Evolutionary conservation across 2,888 invertebrate genomes (phyloP).

Genomic region (Hipparchia sbordonii): DNA sequence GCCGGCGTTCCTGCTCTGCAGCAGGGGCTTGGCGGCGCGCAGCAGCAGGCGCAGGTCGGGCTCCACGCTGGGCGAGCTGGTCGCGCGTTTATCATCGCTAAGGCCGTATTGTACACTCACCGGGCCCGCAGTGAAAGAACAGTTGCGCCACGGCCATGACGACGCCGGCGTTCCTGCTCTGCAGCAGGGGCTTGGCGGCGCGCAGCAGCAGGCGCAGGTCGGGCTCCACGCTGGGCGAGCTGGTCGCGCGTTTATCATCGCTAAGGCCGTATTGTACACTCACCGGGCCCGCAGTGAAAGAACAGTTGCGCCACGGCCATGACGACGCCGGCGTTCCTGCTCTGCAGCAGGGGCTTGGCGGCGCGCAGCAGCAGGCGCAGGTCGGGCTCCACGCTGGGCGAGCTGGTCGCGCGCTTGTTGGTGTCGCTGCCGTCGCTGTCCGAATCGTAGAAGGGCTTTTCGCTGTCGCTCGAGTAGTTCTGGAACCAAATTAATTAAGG

Average conservation of each 20-base stretch:
- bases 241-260: not conserved
- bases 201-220: too few relatives aligned
- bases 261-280: slow-evolving; percentile 22
- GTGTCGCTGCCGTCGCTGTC: slow-evolving; percentile 66
- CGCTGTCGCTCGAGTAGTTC: slow-evolving; percentile 65
- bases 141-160: too few relatives aligned
- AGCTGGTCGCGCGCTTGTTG: slow-evolving; percentile 69
- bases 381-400: slow-evolving; percentile 92
- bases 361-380: slow-evolving; percentile 94
- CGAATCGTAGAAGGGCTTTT: slow-evolving; percentile 70
- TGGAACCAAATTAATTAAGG: slow-evolving; percentile 30
- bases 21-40: too few relatives aligned
- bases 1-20: too few relatives aligned
- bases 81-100: too few relatives aligned
- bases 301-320: slow-evolving; percentile 99
- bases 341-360: slow-evolving; percentile 96
- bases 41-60: too few relatives aligned
- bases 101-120: too few relatives aligned
- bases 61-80: too few relatives aligned
- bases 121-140: too few relatives aligned
- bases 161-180: too few relatives aligned
- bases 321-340: slow-evolving; percentile 97
- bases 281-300: slow-evolving; percentile 95
- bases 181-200: too few relatives aligned
- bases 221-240: too few relatives aligned